Evolutionary conservation across 2,888 invertebrate species (phyloP).

Genomic region (Anthophora plumipes): DNA sequence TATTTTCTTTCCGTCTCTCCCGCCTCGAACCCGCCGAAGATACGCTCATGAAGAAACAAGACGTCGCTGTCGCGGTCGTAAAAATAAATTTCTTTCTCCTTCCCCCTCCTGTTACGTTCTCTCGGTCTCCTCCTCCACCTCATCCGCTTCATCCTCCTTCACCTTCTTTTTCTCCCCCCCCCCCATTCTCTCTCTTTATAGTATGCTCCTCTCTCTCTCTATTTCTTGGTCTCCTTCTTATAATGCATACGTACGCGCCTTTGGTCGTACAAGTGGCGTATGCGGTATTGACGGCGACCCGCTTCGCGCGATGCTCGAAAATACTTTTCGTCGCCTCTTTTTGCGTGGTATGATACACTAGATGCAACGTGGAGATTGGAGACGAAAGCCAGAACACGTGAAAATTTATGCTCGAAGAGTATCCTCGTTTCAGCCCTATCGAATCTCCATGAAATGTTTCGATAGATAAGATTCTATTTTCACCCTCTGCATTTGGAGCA

Average conservation of each 20-base stretch:
- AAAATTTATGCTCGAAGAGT: too few relatives aligned
- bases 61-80: constrained; percentile 68
- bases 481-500: too few relatives aligned
- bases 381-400: too few relatives aligned
- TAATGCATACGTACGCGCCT: constrained; percentile 64
- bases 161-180: constrained; percentile 34
- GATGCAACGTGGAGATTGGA: background rate
- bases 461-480: too few relatives aligned
- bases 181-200: constrained; percentile 8
- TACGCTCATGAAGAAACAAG: constrained; percentile 62
- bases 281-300: constrained; percentile 48
- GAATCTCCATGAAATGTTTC: too few relatives aligned
- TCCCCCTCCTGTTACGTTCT: constrained; percentile 12
- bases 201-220: constrained; percentile 16
- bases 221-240: constrained; percentile 44
- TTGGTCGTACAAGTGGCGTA: constrained; percentile 71
- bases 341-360: background rate
- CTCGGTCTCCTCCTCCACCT: background rate
- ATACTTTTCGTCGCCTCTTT: constrained; percentile 47
- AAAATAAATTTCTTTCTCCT: constrained; percentile 73
- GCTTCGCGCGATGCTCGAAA: constrained; percentile 48
- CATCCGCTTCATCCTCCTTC: constrained; percentile 1
- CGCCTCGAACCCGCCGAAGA: constrained; percentile 49
- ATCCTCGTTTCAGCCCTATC: too few relatives aligned
- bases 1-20: constrained; percentile 36